Percentiles rank a stretch among this genome's conserved stretches.
phyloP scores from a whole-genome alignment of 2,113 vertebrate genomes.

The Indicator indicator region DNA sequence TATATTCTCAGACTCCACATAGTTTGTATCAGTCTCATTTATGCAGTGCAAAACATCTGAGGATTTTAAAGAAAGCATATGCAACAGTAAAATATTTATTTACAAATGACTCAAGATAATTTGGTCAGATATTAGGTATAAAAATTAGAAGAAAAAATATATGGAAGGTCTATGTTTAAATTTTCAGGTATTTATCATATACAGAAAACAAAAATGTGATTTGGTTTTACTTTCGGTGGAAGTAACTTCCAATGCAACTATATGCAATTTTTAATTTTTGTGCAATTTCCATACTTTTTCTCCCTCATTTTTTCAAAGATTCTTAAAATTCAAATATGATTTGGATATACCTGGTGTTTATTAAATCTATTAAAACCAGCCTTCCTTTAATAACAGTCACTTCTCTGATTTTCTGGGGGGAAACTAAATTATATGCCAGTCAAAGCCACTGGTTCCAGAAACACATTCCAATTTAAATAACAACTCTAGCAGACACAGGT shows the following conservation, averaged over 20 bases:
- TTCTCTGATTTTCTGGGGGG: constrained; percentile 17
- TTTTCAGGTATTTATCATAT: not conserved
- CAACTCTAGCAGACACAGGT: constrained; percentile 6
- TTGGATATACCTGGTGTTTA: constrained; percentile 36
- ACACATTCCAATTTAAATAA: constrained; percentile 22
- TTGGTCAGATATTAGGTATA: not conserved
- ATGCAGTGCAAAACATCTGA: not conserved
- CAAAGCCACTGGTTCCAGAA: constrained; percentile 10
- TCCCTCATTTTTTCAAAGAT: constrained; percentile 34
- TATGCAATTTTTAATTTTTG: not conserved
- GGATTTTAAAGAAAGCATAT: not conserved
- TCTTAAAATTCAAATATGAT: constrained; percentile 20
- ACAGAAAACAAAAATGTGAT: not conserved
- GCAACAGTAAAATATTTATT: not conserved
- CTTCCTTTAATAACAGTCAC: constrained; percentile 7
- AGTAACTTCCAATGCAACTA: not conserved
- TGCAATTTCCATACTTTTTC: not conserved
- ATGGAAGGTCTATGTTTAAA: not conserved
- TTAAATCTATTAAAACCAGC: constrained; percentile 55
- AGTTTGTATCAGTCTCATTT: not conserved
- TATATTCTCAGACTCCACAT: not conserved
- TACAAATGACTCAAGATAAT: not conserved
- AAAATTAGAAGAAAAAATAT: not conserved
- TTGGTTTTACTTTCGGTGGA: not conserved
- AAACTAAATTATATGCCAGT: constrained; percentile 35